A percentile compares a stretch with the other conserved stretches of the same genome.
phyloP scores from a whole-genome alignment of 2,888 invertebrate genomes.

The Noctua comes region DNA sequence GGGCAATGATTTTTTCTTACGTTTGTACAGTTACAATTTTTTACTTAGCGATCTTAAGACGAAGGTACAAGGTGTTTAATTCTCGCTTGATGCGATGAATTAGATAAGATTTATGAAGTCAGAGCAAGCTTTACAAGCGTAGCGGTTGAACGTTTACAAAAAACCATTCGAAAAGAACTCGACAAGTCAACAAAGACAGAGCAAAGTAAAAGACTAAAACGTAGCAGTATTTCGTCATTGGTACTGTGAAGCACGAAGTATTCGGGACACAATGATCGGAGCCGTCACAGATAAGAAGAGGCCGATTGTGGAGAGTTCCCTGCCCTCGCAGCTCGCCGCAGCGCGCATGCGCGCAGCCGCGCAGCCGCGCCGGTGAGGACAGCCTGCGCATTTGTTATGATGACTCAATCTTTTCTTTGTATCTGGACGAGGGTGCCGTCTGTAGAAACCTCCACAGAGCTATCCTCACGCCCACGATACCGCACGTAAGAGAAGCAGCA shows the following conservation, averaged over 20 bases:
- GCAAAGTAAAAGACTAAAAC: constrained; percentile 86
- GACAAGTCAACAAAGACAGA: constrained; percentile 87
- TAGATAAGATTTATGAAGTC: constrained; percentile 87
- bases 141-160: constrained; percentile 84
- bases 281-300: constrained; percentile 88
- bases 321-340: constrained; percentile 71
- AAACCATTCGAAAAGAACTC: constrained; percentile 84
- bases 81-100: constrained; percentile 81
- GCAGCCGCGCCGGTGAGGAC: constrained; percentile 69
- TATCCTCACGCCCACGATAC: constrained; percentile 77
- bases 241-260: constrained; percentile 83
- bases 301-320: constrained; percentile 85
- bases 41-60: constrained; percentile 70
- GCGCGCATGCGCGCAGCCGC: constrained; percentile 37
- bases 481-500: constrained; percentile 86
- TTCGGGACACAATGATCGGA: constrained; percentile 86
- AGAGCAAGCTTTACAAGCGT: constrained; percentile 83
- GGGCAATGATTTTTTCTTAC: constrained; percentile 65
- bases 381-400: constrained; percentile 88
- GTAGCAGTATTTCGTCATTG: constrained; percentile 84
- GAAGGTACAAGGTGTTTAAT: constrained; percentile 74
- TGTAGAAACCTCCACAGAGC: constrained; percentile 73
- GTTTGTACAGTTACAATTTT: constrained; percentile 72
- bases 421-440: constrained; percentile 76
- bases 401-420: constrained; percentile 90